Evolutionary conservation across 2,888 invertebrate species (phyloP), one percentile per base, ranked within the genome.

Genomic region (Harpagoxenus sublaevis): DNA sequence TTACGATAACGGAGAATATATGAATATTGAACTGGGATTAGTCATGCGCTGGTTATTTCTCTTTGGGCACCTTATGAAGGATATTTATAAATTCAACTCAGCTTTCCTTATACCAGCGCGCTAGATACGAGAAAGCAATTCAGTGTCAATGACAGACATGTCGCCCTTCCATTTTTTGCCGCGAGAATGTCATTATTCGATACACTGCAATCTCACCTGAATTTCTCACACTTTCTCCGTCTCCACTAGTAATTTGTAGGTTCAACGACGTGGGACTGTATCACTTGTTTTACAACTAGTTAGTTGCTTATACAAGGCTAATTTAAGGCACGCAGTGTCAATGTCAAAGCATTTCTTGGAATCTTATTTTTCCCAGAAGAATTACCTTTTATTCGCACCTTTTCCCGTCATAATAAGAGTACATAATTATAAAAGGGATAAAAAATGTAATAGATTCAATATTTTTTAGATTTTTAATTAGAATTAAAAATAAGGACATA

Each of bases 111-210:
- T 39, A 45, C 6, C 18, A 35, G 28, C 28, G 8, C 23, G n/a
- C 48, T 70, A 60, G 71, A 79, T 60, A 60, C 18, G 63, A 45
- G 63, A 53, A 73, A 84, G 77, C 77, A 84, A 86, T 92, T 91
- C 91, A 92, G 89, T 92, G 92, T 92, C 92, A 92, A 92, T 92
- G 91, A 91, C 90, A 87, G 81, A 18, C 35, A 48, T 78, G 83
- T 74, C 79, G 83, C 70, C 65, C 6, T 68, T n/a, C 45, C 35
- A 28, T 70, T 70, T 78, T 78, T 63, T 78, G 31, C 31, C n/a
- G 35, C 68, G 28, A 55, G 57, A 82, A 68, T 55, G 51, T 63
- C 42, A 81, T 73, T 83, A 74, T 73, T 84, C 65, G 74, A 65
- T 68, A 51, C 45, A 12, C 51, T 31, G 71, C 23, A 62, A 75